These are phyloP conservation scores for Xylota sylvarum DNA, from an alignment of 2,888 invertebrate genomes.

Conservation along the genomic window DNA sequence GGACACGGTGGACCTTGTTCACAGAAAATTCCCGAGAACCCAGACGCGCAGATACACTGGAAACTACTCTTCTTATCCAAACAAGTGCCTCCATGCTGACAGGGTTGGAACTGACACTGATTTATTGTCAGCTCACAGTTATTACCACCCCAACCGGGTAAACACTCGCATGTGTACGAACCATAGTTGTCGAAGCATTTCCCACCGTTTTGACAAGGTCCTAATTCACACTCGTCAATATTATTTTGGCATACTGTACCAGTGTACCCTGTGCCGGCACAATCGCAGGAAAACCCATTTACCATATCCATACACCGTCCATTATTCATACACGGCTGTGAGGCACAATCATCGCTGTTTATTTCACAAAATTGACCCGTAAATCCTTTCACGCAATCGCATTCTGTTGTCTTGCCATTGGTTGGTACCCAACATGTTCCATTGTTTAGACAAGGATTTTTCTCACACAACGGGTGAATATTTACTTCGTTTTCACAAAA, in stretches of 20 bases:
- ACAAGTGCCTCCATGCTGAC: conserved; percentile 92
- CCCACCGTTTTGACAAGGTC: conserved; percentile 90
- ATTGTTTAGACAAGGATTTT: conserved; percentile 92
- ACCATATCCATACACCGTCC: conserved; percentile 90
- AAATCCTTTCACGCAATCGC: conserved; percentile 87
- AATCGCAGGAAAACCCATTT: conserved; percentile 92
- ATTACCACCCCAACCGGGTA: conserved; percentile 91
- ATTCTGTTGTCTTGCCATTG: conserved; percentile 86
- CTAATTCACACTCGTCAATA: conserved; percentile 91
- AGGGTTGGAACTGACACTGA: conserved; percentile 89
- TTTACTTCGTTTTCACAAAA: conserved; percentile 91
- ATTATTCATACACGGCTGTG: conserved; percentile 89
- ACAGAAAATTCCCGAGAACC: conserved; percentile 85
- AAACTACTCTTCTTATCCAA: conserved; percentile 86
- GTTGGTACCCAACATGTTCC: conserved; percentile 90
- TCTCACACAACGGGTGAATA: conserved; percentile 89
- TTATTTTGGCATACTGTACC: conserved; percentile 91
- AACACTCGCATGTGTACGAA: conserved; percentile 91
- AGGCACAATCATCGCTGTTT: conserved; percentile 91
- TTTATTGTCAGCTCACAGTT: conserved; percentile 89
- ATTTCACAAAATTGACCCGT: conserved; percentile 86
- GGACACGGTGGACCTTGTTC: conserved; percentile 83
- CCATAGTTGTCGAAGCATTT: conserved; percentile 94
- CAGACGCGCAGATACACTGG: conserved; percentile 90
- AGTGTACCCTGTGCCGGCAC: conserved; percentile 90